Evolutionary conservation across 2,888 invertebrate species (phyloP).

Genomic region (Scotopteryx bipunctaria): DNA sequence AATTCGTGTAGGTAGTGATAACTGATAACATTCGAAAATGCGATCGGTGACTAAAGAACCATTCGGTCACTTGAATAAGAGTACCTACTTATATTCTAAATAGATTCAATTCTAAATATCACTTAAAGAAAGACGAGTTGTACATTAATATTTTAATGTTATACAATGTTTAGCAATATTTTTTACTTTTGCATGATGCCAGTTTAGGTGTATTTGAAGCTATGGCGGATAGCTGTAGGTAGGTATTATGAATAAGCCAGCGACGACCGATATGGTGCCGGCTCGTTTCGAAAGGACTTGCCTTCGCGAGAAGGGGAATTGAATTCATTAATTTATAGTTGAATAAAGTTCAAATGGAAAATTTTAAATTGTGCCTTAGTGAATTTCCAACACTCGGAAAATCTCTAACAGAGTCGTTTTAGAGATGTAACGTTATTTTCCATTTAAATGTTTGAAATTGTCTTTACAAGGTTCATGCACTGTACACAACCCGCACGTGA

Average conservation of each 20-base stretch:
- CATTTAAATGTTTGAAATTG: conserved; percentile 45
- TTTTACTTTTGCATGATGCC: conserved; percentile 41
- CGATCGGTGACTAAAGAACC: conserved; percentile 3
- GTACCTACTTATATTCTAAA: conserved; percentile 42
- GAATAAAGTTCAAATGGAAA: conserved; percentile 79
- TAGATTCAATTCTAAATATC: conserved; percentile 45
- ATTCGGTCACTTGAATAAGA: conserved; percentile 1
- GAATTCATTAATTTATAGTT: conserved; percentile 70
- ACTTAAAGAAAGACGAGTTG: conserved; percentile 38
- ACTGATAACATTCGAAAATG: conserved; percentile 9
- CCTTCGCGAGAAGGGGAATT: conserved; percentile 53
- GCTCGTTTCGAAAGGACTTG: background rate
- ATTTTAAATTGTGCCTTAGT: conserved; percentile 82
- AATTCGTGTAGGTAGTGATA: background rate
- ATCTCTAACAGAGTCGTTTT: conserved; percentile 48
- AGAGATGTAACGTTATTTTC: conserved; percentile 43
- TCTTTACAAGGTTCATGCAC: conserved; percentile 58
- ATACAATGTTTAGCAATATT: conserved; percentile 49
- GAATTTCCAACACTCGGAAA: conserved; percentile 62
- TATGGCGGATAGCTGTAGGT: conserved; percentile 20
- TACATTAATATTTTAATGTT: conserved; percentile 42
- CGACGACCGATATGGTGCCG: background rate
- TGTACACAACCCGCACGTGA: conserved; percentile 63
- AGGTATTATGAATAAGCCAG: conserved; percentile 1
- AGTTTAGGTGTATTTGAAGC: conserved; percentile 34